Conservation (phyloP, 2,888 invertebrate species). For the Herminia tarsipennalis region DNA sequence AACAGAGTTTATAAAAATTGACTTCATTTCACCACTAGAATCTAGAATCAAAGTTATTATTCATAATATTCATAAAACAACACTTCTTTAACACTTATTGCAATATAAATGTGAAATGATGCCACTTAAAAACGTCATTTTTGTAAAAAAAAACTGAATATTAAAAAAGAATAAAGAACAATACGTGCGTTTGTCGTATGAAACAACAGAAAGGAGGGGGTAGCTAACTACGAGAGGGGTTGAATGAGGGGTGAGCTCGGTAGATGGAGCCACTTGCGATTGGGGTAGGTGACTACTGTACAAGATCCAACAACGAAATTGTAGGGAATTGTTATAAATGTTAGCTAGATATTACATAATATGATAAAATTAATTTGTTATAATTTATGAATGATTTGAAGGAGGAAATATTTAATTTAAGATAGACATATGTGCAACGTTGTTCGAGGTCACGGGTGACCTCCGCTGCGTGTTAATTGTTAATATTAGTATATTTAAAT, state of each 20-base stretch:
- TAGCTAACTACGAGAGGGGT: constrained; percentile 38
- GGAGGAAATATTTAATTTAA: too few species aligned
- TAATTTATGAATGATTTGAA: too few species aligned
- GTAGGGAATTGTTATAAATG: constrained; percentile 41
- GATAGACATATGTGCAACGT: too few species aligned
- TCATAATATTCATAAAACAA: too few species aligned
- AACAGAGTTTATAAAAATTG: constrained; percentile 8
- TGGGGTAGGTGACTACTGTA: constrained; percentile 31
- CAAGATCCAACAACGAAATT: constrained; percentile 42
- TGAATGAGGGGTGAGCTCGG: constrained; percentile 38
- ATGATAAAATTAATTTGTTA: too few species aligned
- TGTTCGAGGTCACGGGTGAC: too few species aligned
- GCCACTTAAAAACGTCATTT: constrained; percentile 8
- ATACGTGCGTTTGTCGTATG: constrained; percentile 35
- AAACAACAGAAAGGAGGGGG: constrained; percentile 32
- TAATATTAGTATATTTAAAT: too few species aligned
- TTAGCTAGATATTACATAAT: background rate
- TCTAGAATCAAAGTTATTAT: too few species aligned
- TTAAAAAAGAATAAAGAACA: constrained; percentile 13
- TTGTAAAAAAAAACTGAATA: too few species aligned
- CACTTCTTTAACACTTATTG: too few species aligned
- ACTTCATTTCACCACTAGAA: constrained; percentile 31
- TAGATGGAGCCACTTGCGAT: constrained; percentile 48
- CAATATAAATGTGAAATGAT: constrained; percentile 32
- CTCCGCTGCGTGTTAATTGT: too few species aligned